Evolutionary conservation across 2,113 vertebrate species (phyloP).

Genomic region (Jaculus jaculus): DNA sequence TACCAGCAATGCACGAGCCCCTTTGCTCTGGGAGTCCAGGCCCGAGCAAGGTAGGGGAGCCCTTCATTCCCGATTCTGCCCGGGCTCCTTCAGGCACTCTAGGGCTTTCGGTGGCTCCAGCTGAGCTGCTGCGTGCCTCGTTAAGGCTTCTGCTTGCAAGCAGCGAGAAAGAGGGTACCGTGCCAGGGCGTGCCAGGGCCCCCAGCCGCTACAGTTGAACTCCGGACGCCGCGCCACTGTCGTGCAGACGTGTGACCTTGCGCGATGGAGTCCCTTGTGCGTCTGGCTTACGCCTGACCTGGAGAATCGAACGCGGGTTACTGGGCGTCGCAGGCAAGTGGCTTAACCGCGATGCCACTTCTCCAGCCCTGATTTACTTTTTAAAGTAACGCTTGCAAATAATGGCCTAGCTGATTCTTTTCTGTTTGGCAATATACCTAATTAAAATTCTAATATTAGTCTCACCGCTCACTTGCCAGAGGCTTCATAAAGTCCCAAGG

Average conservation of each 20-base stretch:
- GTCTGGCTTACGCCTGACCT: no score
- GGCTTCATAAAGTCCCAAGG: conserved; percentile 30
- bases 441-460: background rate
- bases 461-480: background rate
- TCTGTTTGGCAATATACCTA: background rate
- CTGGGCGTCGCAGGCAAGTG: no score
- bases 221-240: no score
- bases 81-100: background rate
- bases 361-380: background rate
- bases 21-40: background rate
- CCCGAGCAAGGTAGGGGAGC: background rate
- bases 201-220: no score
- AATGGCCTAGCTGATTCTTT: background rate
- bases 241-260: no score
- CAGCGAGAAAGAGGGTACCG: background rate
- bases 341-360: no score
- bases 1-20: background rate
- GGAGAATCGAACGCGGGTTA: no score
- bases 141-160: background rate
- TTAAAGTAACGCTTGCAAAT: conserved; percentile 23
- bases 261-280: no score
- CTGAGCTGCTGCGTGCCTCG: background rate
- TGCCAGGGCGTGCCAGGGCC: no score
- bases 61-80: background rate
- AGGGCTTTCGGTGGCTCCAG: background rate